Evolutionary conservation across 2,888 invertebrate genomes (phyloP).

Genomic region (Margaritifera margaritifera): DNA sequence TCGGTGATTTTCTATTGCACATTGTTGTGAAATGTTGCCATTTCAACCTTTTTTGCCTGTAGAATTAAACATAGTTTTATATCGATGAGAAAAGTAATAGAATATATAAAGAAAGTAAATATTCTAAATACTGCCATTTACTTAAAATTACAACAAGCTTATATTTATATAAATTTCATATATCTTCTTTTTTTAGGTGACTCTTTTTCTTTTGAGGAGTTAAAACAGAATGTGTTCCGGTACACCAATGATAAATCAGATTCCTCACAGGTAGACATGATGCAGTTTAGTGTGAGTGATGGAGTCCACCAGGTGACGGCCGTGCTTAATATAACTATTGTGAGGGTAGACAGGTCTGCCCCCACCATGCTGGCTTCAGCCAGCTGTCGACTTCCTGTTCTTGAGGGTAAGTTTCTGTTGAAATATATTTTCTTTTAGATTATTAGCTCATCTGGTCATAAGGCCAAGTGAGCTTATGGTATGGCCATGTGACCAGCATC

Average conservation of each 20-base stretch:
- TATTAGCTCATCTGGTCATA: background rate
- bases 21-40: no score
- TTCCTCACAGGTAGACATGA: constrained; percentile 36
- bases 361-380: constrained; percentile 55
- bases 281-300: constrained; percentile 57
- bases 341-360: constrained; percentile 56
- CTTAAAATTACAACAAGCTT: background rate
- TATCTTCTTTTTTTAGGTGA: constrained; percentile 51
- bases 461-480: no score
- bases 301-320: constrained; percentile 50
- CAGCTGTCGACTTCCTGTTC: constrained; percentile 50
- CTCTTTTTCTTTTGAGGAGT: constrained; percentile 52
- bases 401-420: constrained; percentile 50
- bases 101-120: no score
- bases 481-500: no score
- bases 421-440: background rate
- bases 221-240: constrained; percentile 50
- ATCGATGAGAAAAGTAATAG: no score
- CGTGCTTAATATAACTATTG: constrained; percentile 46
- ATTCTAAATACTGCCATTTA: no score
- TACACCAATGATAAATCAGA: constrained; percentile 57
- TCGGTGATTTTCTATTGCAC: no score
- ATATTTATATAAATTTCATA: background rate
- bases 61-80: no score
- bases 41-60: no score